Percentiles rank a stretch among this genome's conserved stretches.
Evolutionary conservation across 2,113 vertebrate species (phyloP).

Genomic region (Prunella fulvescens): DNA sequence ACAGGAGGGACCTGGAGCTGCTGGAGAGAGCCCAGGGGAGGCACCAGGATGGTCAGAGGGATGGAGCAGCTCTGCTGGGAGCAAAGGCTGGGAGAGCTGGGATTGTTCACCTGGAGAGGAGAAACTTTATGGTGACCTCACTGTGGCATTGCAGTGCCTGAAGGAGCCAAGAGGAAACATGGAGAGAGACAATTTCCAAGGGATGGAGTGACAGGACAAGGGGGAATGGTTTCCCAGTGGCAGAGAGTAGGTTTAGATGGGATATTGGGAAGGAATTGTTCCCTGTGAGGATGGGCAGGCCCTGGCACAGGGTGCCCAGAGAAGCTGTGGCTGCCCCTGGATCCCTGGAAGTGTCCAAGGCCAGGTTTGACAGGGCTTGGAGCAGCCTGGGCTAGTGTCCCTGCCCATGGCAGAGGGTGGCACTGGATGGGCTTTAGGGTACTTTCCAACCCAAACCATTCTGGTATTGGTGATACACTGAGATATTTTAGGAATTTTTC

Average conservation of each 20-base stretch:
- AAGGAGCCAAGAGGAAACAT: fast-evolving
- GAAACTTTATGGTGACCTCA: neutral
- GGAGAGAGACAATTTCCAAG: neutral
- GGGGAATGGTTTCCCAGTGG: fast-evolving
- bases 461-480: neutral
- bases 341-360: neutral
- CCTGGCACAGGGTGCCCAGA: neutral
- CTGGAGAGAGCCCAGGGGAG: neutral
- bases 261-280: neutral
- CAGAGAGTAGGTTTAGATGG: neutral
- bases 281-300: fast-evolving
- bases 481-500: neutral
- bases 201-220: fast-evolving
- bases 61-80: neutral
- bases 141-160: fast-evolving
- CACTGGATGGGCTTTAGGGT: too few species aligned
- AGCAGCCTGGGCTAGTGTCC: fast-evolving
- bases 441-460: neutral
- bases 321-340: neutral
- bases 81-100: neutral
- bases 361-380: fast-evolving
- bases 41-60: neutral
- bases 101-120: neutral
- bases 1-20: neutral
- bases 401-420: neutral